phyloP scores from a whole-genome alignment of 2,888 invertebrate species.

The Luperina nickerlii region DNA sequence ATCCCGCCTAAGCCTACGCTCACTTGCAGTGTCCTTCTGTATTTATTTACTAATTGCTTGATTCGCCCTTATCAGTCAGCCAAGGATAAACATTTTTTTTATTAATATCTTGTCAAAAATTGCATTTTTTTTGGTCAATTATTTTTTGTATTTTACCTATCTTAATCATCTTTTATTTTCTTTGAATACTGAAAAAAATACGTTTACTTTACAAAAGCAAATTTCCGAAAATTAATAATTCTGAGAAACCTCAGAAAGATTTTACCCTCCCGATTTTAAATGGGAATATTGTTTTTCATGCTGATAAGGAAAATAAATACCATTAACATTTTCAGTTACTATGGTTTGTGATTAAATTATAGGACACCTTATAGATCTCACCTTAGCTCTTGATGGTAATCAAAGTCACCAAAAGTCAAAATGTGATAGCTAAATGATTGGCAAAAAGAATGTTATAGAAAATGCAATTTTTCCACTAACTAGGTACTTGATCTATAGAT shows the following conservation, averaged over 20 bases:
- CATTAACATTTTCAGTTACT: background rate
- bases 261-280: background rate
- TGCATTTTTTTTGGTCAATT: background rate
- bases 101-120: background rate
- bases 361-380: background rate
- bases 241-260: background rate
- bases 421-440: background rate
- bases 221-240: background rate
- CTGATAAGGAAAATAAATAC: background rate
- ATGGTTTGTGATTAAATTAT: background rate
- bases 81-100: background rate
- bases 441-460: background rate
- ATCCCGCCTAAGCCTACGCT: constrained; percentile 75
- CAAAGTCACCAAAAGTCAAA: background rate
- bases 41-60: constrained; percentile 17
- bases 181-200: background rate
- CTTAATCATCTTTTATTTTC: background rate
- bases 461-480: background rate
- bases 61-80: constrained; percentile 1
- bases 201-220: background rate
- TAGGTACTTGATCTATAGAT: background rate
- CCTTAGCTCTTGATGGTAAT: background rate
- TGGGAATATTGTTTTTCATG: background rate
- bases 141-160: background rate
- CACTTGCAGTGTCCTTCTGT: constrained; percentile 20